Evolutionary conservation across 2,113 vertebrate genomes (phyloP).

Genomic region (Pomatorhinus ruficollis): DNA sequence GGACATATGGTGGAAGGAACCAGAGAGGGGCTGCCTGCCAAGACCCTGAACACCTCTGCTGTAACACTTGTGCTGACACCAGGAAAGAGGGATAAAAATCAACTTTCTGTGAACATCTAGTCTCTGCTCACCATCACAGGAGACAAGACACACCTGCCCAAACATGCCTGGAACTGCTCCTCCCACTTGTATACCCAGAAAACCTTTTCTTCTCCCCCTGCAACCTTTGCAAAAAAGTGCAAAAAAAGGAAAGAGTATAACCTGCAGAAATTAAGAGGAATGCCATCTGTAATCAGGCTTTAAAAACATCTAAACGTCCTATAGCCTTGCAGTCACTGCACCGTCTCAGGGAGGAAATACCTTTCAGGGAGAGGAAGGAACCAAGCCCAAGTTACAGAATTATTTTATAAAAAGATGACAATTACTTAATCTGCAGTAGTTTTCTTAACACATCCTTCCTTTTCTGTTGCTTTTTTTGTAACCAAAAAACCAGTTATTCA

Average conservation of each 20-base stretch:
- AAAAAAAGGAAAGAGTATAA: background rate
- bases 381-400: conserved; percentile 41
- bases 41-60: background rate
- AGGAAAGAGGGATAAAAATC: background rate
- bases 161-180: background rate
- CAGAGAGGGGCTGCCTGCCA: background rate
- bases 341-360: conserved; percentile 23
- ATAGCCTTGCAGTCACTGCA: background rate
- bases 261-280: background rate
- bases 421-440: conserved; percentile 49
- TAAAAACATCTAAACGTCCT: conserved; percentile 11
- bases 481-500: conserved; percentile 7
- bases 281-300: conserved; percentile 10
- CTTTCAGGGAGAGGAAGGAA: conserved; percentile 68
- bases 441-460: conserved; percentile 68
- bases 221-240: background rate
- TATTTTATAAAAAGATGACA: conserved; percentile 51
- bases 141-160: conserved; percentile 29
- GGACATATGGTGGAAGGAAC: accelerated
- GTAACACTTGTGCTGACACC: background rate
- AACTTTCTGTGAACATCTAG: background rate
- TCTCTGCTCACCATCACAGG: background rate
- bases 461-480: conserved; percentile 59
- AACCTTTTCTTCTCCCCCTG: accelerated
- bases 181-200: background rate